phyloP scores from a whole-genome alignment of 2,888 invertebrate species.

The Zootermopsis nevadensis region DNA sequence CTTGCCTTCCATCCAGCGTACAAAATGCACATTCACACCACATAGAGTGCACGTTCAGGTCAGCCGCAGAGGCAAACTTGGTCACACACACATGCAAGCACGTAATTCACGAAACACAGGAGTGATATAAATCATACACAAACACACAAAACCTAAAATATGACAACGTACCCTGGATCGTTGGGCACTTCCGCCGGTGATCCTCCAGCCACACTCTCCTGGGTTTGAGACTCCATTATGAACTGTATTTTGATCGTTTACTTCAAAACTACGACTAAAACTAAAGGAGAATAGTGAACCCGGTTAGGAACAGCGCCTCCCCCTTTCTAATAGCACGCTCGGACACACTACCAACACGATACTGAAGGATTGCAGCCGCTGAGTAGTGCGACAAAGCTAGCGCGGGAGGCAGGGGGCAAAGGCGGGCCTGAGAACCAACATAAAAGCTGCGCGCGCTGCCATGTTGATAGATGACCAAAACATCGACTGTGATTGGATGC shows the following conservation, averaged over 20 bases:
- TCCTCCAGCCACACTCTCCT: conserved; percentile 80
- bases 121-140: background rate
- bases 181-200: conserved; percentile 93
- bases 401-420: conserved; percentile 26
- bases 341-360: conserved; percentile 77
- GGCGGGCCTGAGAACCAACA: conserved; percentile 50
- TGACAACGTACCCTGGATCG: conserved; percentile 85
- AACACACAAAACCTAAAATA: conserved; percentile 17
- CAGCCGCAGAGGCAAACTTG: background rate
- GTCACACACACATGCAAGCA: background rate
- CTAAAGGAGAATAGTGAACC: conserved; percentile 62
- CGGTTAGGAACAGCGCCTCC: conserved; percentile 70
- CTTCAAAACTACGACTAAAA: conserved; percentile 70
- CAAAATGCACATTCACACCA: conserved; percentile 27
- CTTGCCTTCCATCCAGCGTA: background rate
- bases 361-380: conserved; percentile 68
- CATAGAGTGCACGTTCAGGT: background rate
- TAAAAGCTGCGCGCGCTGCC: conserved; percentile 61
- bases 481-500: conserved; percentile 65
- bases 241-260: conserved; percentile 53
- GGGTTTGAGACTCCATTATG: conserved; percentile 80
- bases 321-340: conserved; percentile 72
- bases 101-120: conserved; percentile 3
- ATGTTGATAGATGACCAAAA: conserved; percentile 62
- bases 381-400: conserved; percentile 45